Evolutionary conservation across 35 echinoderm and acorn worm species (phyloP), one percentile per base, ranked within the genome.

Genomic region (Ptychodera flava): DNA sequence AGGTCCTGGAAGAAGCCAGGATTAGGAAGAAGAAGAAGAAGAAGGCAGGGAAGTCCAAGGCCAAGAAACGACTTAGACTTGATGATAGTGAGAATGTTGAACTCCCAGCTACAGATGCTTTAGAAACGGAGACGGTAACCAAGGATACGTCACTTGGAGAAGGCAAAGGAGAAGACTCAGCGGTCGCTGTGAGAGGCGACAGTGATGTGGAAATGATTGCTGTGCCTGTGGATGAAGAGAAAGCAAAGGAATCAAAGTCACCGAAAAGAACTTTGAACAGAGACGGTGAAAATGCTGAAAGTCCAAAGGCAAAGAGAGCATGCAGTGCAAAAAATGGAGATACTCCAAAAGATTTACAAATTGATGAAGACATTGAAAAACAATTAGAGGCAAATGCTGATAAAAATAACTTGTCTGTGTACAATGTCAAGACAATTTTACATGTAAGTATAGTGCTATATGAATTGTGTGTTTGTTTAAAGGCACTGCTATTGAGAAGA

Each of bases 361-460:
- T 91, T 80, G 91, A 92, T 81, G 82, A 84, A 38, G 88, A 92
- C 29, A 78, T 98, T 37, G 95, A 98, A 33, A 90, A 90, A 75
- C 92, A 80, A 37, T 81, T 98, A 31, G 95, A 98, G 78, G 90
- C 88, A 36, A 94, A 94, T 80, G 95, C 95, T 16, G 77, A 33
- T 16, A 98, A 90, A 81, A 98, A 98, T n/a, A 98, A 98, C 88
- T 88, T 98, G 28, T 90, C 92, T 28, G 89, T 90, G 1, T 87
- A 90, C 37, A 98, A 98, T 90, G 95, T 98, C 0, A 98, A 92
- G 76, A 98, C 85, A 78, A 98, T 98, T 33, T 77, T 98, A 35
- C 95, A 94, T 94, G 95, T 98, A 91, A 98, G 95, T 92, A 36
- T 28, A 30, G 75, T 82, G 34, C 78, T 79, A 28, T 31, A 6